Percentiles rank a stretch among this genome's conserved stretches.
Evolutionary conservation across 2,797 vertebrate genomes (phyloP).

Genomic region (Thunnus albacares): DNA sequence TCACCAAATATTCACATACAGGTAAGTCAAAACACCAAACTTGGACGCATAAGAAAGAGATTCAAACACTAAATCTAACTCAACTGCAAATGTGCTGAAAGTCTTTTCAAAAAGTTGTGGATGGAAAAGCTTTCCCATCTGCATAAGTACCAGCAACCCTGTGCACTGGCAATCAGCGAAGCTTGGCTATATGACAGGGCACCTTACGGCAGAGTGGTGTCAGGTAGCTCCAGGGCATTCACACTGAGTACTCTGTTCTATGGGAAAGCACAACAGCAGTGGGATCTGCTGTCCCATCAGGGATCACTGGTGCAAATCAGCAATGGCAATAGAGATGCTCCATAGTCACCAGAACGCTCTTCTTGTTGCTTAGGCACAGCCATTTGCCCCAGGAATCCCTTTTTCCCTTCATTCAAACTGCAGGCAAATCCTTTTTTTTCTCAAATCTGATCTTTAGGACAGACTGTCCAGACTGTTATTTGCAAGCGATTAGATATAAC

Average conservation of each 20-base stretch:
- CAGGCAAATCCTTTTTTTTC: conserved; percentile 42
- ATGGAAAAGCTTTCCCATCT: conserved; percentile 71
- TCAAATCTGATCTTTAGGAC: conserved; percentile 52
- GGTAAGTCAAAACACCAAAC: conserved; percentile 41
- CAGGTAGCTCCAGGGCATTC: conserved; percentile 70
- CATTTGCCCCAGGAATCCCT: conserved; percentile 38
- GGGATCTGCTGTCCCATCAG: conserved; percentile 69
- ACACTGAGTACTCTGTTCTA: conserved; percentile 47
- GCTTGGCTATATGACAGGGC: conserved; percentile 78
- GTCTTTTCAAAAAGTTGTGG: conserved; percentile 56
- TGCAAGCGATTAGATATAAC: conserved; percentile 57
- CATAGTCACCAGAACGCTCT: conserved; percentile 51
- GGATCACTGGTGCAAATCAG: conserved; percentile 74
- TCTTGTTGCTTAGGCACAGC: conserved; percentile 39
- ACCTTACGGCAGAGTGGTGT: conserved; percentile 78
- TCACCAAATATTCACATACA: conserved; percentile 33
- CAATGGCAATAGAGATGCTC: conserved; percentile 67
- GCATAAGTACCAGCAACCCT: conserved; percentile 70
- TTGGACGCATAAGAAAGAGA: conserved; percentile 22
- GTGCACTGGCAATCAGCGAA: conserved; percentile 67
- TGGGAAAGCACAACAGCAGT: conserved; percentile 45
- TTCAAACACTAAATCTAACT: conserved; percentile 40
- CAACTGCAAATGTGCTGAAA: conserved; percentile 48
- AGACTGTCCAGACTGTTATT: conserved; percentile 47
- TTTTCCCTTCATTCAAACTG: conserved; percentile 47